Evolutionary conservation across 2,797 vertebrate species (phyloP).

Genomic region (Pseudochirops cupreus): DNA sequence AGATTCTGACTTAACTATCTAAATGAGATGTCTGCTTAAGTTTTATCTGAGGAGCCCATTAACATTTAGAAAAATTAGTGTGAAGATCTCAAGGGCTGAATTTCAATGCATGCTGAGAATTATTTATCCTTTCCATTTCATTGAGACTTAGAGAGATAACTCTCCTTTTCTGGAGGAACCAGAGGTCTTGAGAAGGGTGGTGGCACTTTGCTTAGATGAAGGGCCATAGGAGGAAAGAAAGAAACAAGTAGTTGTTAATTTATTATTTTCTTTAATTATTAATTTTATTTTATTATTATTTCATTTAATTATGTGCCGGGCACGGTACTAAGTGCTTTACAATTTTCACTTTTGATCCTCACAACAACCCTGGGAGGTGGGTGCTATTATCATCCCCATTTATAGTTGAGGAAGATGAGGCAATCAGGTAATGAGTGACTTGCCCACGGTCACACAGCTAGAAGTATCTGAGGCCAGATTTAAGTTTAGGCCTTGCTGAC

Average conservation of each 20-base stretch:
- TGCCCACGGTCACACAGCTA: background rate
- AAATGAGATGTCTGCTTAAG: background rate
- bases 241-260: too few relatives aligned
- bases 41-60: background rate
- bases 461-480: background rate
- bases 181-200: background rate
- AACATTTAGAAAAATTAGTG: background rate
- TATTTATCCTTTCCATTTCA: slow-evolving; percentile 10
- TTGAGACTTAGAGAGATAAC: slow-evolving; percentile 25
- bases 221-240: background rate
- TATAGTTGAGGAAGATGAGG: background rate
- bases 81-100: background rate
- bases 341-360: background rate
- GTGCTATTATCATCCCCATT: background rate
- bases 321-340: background rate
- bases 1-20: background rate
- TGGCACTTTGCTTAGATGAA: background rate
- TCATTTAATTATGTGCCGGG: too few relatives aligned
- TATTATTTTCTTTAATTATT: too few relatives aligned
- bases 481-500: background rate
- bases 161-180: slow-evolving; percentile 32
- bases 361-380: background rate
- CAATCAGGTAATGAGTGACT: background rate
- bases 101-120: background rate
- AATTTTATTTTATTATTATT: too few relatives aligned